Base-by-base conservation (phyloP, 2,797 vertebrate species). In the Coccyzus lansbergi region DNA sequence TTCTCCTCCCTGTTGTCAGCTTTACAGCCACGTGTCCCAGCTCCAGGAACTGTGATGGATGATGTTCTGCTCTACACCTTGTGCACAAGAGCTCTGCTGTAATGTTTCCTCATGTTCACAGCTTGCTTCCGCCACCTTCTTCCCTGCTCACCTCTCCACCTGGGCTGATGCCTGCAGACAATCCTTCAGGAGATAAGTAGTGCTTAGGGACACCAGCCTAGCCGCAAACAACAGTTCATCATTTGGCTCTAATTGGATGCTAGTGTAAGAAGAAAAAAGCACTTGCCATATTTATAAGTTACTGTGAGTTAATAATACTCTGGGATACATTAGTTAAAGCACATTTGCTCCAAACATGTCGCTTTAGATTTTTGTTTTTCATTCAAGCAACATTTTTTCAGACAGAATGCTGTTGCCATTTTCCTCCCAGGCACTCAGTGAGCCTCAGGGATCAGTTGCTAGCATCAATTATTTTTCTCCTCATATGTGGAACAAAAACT, bases 231-330 rank as follows among this genome's bases (percentile, higher is more conserved):
- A 83, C 4, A 44, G 83, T 52, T 90, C 48, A 33, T 96, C 96
- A 24, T 96, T 95, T 90, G 95, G 93, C 95, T 94, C 75, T 95
- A 96, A 97, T 87, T 94, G 96, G 96, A 95, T 86, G 31, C 97
- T 84, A 71, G 97, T 96, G 88, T 96, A 96, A 97, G 98, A 97
- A 95, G 95, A 96, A 97, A 97, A 97, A 96, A 94, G 59, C 52
- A 84, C 83, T 90, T 97, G 97, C 97, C 97, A 96, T 97, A 97
- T 97, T 97, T 98, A 98, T 96, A 97, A 96, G 96, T 97, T 95
- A 74, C 93, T 87, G 87, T 94, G 93, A 97, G 95, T 96, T 97
- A 96, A 94, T 97, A 97, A 97, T 97, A 97, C 62, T 15, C 96
- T 96, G 97, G 95, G 49, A 77, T 96, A 92, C 96, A 95, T 97